A percentile compares a stretch with the other conserved stretches of the same genome.
phyloP scores from a whole-genome alignment of 2,113 vertebrate species.

The Chaetodon auriga region DNA sequence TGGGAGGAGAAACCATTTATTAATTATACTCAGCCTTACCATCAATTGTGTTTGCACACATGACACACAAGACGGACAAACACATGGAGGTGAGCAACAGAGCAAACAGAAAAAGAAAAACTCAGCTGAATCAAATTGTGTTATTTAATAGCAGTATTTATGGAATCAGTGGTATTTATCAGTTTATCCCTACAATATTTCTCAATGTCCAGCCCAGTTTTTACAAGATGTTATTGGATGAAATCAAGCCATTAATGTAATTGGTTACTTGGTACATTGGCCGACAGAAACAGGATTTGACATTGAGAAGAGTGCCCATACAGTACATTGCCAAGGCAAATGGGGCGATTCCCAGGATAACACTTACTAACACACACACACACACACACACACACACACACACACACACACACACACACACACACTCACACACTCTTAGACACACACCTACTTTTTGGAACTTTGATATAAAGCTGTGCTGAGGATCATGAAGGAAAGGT shows the following conservation, averaged over 20 bases:
- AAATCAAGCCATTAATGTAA: conserved; percentile 42
- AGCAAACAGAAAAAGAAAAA: not conserved
- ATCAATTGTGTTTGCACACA: not conserved
- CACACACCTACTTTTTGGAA: not conserved
- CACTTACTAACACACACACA: not conserved
- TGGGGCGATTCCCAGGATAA: not conserved
- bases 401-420: too few relatives aligned
- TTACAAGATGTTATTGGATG: conserved; percentile 5
- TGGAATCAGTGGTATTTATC: conserved; percentile 3
- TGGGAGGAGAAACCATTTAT: conserved; percentile 39
- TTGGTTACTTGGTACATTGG: conserved; percentile 49
- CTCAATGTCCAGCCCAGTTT: not conserved
- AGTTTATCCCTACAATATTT: not conserved
- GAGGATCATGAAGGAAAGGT: conserved; percentile 11
- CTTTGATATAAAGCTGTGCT: conserved; percentile 20
- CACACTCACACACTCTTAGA: too few relatives aligned
- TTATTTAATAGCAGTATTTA: not conserved
- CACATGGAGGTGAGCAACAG: not conserved
- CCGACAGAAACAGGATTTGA: conserved; percentile 39
- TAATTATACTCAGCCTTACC: conserved; percentile 14
- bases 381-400: not conserved
- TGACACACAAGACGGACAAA: not conserved
- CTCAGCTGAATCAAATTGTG: not conserved
- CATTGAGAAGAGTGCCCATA: not conserved
- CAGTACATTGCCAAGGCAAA: conserved; percentile 17